Evolutionary conservation across 2,888 invertebrate genomes (phyloP).

Genomic region (Scrobipalpa atriplicella): DNA sequence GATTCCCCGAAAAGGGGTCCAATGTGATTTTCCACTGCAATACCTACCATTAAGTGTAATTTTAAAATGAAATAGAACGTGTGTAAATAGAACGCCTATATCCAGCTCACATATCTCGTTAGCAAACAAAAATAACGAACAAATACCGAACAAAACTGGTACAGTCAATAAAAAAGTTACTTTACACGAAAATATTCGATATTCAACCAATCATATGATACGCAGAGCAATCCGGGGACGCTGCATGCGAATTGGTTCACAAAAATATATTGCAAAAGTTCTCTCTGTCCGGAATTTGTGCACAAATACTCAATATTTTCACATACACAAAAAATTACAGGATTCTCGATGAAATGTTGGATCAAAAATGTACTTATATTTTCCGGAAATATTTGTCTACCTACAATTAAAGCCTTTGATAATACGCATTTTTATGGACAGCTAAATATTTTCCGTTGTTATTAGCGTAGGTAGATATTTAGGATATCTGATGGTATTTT

Average conservation of each 20-base stretch:
- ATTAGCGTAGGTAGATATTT: no score
- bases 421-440: no score
- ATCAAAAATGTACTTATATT: background rate
- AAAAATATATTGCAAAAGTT: conserved; percentile 14
- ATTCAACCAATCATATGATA: conserved; percentile 9
- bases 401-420: no score
- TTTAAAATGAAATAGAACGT: no score
- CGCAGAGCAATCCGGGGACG: background rate
- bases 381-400: no score
- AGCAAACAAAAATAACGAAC: no score
- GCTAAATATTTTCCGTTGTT: background rate
- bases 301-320: conserved; percentile 3
- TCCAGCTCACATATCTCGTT: no score
- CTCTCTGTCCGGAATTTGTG: background rate
- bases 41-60: no score
- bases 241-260: background rate
- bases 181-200: background rate
- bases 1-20: no score
- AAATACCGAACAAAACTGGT: background rate
- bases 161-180: background rate
- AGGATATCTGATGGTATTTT: no score
- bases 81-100: no score
- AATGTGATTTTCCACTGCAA: no score
- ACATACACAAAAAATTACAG: background rate
- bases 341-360: background rate